Evolutionary conservation across 2,797 vertebrate genomes (phyloP), one percentile per base, ranked within the genome.

Genomic region (Oreonectes daqikongensis): DNA sequence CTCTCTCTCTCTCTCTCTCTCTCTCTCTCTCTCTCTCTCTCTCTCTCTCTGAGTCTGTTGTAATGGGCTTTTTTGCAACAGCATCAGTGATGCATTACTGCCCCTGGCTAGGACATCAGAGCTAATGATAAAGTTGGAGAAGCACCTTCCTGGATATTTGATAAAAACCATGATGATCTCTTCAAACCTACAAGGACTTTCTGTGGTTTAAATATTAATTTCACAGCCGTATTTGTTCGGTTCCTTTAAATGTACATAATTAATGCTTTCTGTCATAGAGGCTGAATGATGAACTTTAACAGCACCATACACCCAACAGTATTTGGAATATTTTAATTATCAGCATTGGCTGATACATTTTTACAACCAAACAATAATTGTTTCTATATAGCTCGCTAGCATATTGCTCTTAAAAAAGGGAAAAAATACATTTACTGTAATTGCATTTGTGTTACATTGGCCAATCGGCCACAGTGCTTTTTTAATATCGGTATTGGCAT

Each of bases 61-160:
- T 69, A 79, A 68, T 75, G 69, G 61, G 48, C n/a, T 59, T 69
- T 82, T 66, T 32, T 64, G 40, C 38, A 64, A 69, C n/a, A 10
- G 15, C 48, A 6, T 30, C 73, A 70, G 32, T 42, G 38, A 82
- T 64, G 68, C 81, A 77, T 69, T 77, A 69, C 14, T 0, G 59
- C 46, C 69, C 22, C 68, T 75, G 59, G 77, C 63, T 65, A 65
- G 57, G 50, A 76, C 77, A 82, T 64, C 26, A 60, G 48, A 42
- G 40, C 73, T 72, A 75, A 79, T 76, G 63, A 76, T 79, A 75
- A 72, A 69, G 18, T 10, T 22, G 46, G 22, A 65, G 35, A 75
- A 66, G 28, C 28, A 69, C 57, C 64, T 60, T 72, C 64, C 20
- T 71, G 15, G 42, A 57, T 22, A 30, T 50, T 79, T 70, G 70